Conservation (phyloP, 2,888 invertebrate genomes). For the Blomia tropicalis region DNA sequence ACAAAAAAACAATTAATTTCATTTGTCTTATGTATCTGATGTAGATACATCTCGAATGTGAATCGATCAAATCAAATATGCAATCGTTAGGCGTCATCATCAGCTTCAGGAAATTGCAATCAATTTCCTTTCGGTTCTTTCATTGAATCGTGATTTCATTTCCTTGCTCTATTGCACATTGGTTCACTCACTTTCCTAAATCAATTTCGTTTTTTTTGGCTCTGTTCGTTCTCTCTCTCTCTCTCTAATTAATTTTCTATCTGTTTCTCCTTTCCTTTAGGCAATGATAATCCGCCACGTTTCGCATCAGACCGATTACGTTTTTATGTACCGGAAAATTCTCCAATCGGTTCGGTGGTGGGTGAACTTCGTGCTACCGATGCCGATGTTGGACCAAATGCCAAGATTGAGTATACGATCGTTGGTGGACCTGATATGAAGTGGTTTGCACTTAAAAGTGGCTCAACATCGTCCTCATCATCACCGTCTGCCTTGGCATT, state of each 20-base stretch:
- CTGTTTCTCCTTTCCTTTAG: background rate
- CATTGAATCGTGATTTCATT: too few species aligned
- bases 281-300: conserved; percentile 31
- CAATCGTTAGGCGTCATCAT: too few species aligned
- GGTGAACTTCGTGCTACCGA: conserved; percentile 77
- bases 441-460: conserved; percentile 61
- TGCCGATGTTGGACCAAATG: conserved; percentile 79
- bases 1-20: too few species aligned
- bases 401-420: conserved; percentile 80
- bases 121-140: background rate
- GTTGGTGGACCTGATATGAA: conserved; percentile 71
- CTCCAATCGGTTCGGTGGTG: conserved; percentile 83
- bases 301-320: conserved; percentile 74
- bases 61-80: too few species aligned
- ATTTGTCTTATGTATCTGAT: too few species aligned
- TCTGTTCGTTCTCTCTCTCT: background rate
- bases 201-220: background rate
- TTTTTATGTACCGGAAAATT: conserved; percentile 81
- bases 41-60: too few species aligned
- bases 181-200: too few species aligned
- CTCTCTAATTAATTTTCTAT: background rate
- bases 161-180: too few species aligned
- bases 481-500: background rate
- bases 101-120: background rate
- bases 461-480: conserved; percentile 40